phyloP scores from a whole-genome alignment of 2,113 vertebrate genomes.

The Coracopsis vasa region DNA sequence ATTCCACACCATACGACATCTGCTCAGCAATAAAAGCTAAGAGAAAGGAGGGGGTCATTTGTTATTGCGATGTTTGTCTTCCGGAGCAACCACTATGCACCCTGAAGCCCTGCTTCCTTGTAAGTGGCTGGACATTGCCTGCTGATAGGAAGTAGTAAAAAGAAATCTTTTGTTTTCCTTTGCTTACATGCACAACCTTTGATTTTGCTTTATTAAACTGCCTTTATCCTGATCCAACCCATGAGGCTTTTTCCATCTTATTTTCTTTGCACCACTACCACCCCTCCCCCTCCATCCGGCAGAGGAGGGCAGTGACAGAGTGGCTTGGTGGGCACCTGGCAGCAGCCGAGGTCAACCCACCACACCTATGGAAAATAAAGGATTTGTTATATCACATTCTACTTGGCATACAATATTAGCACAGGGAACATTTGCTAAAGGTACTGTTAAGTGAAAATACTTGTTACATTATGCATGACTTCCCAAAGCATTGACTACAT shows the following conservation, averaged over 20 bases:
- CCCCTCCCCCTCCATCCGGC: background rate
- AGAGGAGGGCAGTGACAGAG: background rate
- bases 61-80: background rate
- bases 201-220: background rate
- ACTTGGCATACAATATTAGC: background rate
- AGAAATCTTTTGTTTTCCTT: background rate
- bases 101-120: background rate
- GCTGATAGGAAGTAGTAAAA: background rate
- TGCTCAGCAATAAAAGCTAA: too few species aligned
- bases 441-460: constrained; percentile 40
- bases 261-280: background rate
- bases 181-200: background rate
- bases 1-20: too few species aligned
- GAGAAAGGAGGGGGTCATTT: too few species aligned
- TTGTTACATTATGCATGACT: constrained; percentile 56
- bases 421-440: constrained; percentile 47
- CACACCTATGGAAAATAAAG: background rate
- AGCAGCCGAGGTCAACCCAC: background rate
- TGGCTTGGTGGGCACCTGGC: background rate
- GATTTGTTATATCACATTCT: constrained; percentile 3
- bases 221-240: background rate
- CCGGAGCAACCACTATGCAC: background rate
- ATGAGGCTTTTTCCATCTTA: background rate
- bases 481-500: constrained; percentile 28
- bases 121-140: background rate